Percentiles rank a stretch among this genome's conserved stretches.
Evolutionary conservation across 2,797 vertebrate genomes (phyloP).

Genomic region (Bradypus variegatus): DNA sequence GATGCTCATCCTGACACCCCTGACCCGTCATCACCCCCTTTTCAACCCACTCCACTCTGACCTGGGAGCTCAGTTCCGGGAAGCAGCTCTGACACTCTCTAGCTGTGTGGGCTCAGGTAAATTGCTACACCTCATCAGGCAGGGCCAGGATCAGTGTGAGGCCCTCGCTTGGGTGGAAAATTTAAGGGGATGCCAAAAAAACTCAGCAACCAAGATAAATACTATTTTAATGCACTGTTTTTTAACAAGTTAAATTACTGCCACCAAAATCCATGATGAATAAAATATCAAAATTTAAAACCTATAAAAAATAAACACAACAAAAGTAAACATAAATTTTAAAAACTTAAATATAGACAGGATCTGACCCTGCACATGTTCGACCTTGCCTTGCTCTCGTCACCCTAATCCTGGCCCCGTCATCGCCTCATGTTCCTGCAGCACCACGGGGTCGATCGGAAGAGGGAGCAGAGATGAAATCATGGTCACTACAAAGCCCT

Average conservation of each 20-base stretch:
- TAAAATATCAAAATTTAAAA: neutral
- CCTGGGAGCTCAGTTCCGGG: neutral
- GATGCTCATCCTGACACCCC: fast-evolving
- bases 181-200: neutral
- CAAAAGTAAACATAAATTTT: neutral
- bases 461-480: neutral
- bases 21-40: fast-evolving
- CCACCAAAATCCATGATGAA: neutral
- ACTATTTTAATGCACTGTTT: neutral
- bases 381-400: too few relatives aligned
- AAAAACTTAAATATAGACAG: neutral
- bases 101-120: neutral
- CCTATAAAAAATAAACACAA: neutral
- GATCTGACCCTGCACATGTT: neutral
- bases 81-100: neutral
- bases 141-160: neutral
- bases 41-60: neutral
- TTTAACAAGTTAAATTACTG: neutral
- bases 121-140: neutral
- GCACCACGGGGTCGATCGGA: neutral
- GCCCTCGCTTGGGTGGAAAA: too few relatives aligned
- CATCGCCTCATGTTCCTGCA: fast-evolving
- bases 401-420: neutral
- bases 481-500: neutral
- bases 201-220: neutral